Evolutionary conservation across 2,888 invertebrate species (phyloP).

Genomic region (Galeruca laticollis): DNA sequence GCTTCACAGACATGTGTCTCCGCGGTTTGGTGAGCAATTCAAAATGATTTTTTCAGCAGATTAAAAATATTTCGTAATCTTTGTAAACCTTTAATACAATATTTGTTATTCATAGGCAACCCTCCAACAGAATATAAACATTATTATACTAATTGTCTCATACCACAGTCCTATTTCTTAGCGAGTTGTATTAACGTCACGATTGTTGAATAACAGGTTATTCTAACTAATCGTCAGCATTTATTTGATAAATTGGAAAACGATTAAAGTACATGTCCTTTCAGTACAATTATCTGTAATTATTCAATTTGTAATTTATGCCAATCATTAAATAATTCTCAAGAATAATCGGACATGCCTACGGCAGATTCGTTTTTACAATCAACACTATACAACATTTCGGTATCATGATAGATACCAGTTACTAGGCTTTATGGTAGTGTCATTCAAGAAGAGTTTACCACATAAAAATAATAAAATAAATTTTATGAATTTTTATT

Average conservation of each 20-base stretch:
- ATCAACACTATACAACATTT: not conserved
- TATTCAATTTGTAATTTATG: slow-evolving; percentile 24
- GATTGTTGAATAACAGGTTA: slow-evolving; percentile 8
- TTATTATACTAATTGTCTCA: too few species aligned
- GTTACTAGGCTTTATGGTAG: not conserved
- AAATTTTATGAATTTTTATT: too few species aligned
- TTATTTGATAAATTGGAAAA: slow-evolving; percentile 12
- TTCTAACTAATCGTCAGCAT: slow-evolving; percentile 7
- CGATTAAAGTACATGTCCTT: slow-evolving; percentile 20
- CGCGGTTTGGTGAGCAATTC: too few species aligned
- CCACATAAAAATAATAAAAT: too few species aligned
- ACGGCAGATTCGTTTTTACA: not conserved
- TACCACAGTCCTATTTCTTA: not conserved
- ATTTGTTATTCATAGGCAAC: too few species aligned
- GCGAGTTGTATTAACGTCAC: not conserved
- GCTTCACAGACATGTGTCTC: too few species aligned
- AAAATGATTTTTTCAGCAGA: too few species aligned
- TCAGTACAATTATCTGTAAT: slow-evolving; percentile 14
- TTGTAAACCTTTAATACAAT: too few species aligned
- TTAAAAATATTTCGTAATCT: too few species aligned
- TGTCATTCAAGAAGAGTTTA: not conserved
- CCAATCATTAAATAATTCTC: slow-evolving; percentile 9
- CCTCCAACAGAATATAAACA: too few species aligned
- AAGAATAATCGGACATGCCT: slow-evolving; percentile 16
- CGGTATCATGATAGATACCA: not conserved